Conservation (phyloP, 2,797 vertebrate species). For the Sciaenops ocellatus region DNA sequence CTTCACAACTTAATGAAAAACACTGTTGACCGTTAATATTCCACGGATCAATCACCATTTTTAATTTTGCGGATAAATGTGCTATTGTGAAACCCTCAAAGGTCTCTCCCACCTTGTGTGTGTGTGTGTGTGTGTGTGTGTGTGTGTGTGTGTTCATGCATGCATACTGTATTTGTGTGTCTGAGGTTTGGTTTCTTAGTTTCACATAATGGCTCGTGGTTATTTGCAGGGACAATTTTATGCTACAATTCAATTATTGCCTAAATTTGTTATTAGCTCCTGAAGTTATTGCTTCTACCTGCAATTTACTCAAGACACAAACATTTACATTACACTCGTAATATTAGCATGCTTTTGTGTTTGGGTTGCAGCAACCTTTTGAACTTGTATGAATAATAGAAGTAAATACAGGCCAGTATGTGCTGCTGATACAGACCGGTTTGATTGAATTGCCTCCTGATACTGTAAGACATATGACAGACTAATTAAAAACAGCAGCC, state of each 20-base stretch:
- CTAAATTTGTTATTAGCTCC: conserved; percentile 96
- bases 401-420: conserved; percentile 44
- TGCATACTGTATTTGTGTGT: conserved; percentile 63
- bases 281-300: conserved; percentile 90
- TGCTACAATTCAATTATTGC: conserved; percentile 99
- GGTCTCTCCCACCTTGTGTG: conserved; percentile 79
- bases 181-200: conserved; percentile 83
- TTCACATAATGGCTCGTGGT: conserved; percentile 95
- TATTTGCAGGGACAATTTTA: conserved; percentile 99
- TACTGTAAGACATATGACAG: conserved; percentile 17
- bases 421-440: conserved; percentile 30
- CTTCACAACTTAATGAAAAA: conserved; percentile 95
- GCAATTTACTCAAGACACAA: conserved; percentile 88
- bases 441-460: conserved; percentile 46
- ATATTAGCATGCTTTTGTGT: conserved; percentile 64
- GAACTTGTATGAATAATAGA: conserved; percentile 55
- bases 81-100: conserved; percentile 86
- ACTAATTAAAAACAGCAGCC: conserved; percentile 43
- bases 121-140: conserved; percentile 50
- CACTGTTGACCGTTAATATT: conserved; percentile 93
- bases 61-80: conserved; percentile 92
- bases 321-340: conserved; percentile 85
- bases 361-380: conserved; percentile 80
- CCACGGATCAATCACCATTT: conserved; percentile 93
- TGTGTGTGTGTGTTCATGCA: conserved; percentile 57